Evolutionary conservation across 2,113 vertebrate species (phyloP).

Genomic region (Myocastor coypus): DNA sequence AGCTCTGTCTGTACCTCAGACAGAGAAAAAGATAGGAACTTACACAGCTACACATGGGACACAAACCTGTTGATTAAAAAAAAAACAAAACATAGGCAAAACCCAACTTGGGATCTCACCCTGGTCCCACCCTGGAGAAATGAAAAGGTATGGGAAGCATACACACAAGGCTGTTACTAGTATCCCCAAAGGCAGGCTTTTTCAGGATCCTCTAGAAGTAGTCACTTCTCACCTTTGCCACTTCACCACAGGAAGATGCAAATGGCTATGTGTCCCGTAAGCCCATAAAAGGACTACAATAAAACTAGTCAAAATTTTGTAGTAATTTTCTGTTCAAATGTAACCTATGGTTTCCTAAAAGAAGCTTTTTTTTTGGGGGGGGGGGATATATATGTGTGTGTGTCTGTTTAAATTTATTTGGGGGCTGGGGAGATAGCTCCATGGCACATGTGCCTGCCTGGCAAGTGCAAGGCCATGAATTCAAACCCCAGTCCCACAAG

Average conservation of each 20-base stretch:
- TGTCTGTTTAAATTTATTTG: too few relatives aligned
- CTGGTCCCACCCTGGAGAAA: not conserved
- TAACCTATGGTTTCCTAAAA: not conserved
- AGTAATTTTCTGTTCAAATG: not conserved
- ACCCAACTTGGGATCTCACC: not conserved
- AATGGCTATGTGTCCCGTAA: not conserved
- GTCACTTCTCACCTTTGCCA: not conserved
- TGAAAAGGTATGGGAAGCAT: not conserved
- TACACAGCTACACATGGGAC: not conserved
- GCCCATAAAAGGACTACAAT: not conserved
- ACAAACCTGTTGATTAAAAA: constrained; percentile 3
- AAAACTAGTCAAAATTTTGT: not conserved
- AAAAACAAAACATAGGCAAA: not conserved
- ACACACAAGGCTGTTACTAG: not conserved
- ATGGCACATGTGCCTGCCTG: too few relatives aligned
- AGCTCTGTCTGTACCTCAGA: not conserved
- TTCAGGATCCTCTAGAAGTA: not conserved
- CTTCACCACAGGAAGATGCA: not conserved
- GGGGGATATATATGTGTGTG: too few relatives aligned
- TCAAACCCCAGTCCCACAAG: too few relatives aligned
- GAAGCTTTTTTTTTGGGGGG: too few relatives aligned
- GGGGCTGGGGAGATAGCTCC: too few relatives aligned
- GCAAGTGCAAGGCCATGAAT: too few relatives aligned
- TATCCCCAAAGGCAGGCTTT: not conserved
- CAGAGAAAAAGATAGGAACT: not conserved